Evolutionary conservation across 2,888 invertebrate genomes (phyloP), one percentile per base, ranked within the genome.

Genomic region (Nezara viridula): DNA sequence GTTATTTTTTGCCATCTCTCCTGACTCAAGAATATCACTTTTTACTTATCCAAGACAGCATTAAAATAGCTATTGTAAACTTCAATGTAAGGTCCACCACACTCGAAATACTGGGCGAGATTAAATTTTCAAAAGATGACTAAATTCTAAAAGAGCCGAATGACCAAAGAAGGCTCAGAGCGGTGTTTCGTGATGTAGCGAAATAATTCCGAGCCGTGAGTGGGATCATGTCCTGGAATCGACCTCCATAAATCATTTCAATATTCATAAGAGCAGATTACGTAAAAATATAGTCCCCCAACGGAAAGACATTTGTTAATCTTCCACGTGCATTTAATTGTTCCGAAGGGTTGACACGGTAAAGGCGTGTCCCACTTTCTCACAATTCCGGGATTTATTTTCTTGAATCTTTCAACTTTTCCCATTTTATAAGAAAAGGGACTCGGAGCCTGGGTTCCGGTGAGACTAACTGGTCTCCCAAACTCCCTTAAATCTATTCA

Each of bases 211-310:
- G 49, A 21, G 37, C 37, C 21, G 37, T 86, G 49, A 55, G 77
- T 40, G 77, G 37, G 77, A 37, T 40, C 77, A 37, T 37, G 50
- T 52, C 66, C 44, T 40, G 40, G 66, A 9, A 77, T 44, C 40
- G 55, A 27, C n/a, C 87, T 55, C 40, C 87, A 66, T 66, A 87
- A 55, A 66, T 87, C 87, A 87, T 27, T n/a, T 87, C 55, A 87
- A 87, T 87, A 87, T 87, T 87, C 87, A 87, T 87, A 87, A 66
- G 87, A n/a, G n/a, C 55, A 87, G 87, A 87, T 87, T 87, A 87
- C 24, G 55, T 55, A 60, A 60, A 87, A 87, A 87, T 60, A 60
- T 60, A 32, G 55, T 55, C 37, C 44, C 60, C 27, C n/a, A 2
- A 21, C 44, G 16, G 52, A 44, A 87, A 52, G 87, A 87, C 87